Evolutionary conservation across 2,797 vertebrate species (phyloP).

Genomic region (Tachyglossus aculeatus): DNA sequence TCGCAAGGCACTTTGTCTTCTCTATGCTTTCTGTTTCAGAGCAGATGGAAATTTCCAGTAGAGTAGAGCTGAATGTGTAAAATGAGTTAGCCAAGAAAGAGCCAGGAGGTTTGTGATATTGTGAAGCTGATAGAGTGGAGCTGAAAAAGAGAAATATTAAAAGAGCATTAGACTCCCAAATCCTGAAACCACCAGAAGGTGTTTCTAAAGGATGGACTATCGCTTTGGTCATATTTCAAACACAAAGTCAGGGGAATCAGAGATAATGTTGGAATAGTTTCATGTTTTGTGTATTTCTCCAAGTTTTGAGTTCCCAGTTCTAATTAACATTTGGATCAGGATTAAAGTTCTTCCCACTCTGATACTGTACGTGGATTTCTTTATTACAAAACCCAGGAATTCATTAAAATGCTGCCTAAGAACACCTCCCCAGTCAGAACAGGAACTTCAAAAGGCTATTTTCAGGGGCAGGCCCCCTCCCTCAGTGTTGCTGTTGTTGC

Average conservation of each 20-base stretch:
- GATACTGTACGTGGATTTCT: not conserved
- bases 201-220: too few species aligned
- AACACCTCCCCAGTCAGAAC: conserved; percentile 37
- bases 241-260: not conserved
- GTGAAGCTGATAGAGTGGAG: conserved; percentile 45
- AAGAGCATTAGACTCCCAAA: not conserved
- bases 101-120: conserved; percentile 24
- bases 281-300: not conserved
- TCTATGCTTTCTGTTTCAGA: conserved; percentile 32
- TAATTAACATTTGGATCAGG: not conserved
- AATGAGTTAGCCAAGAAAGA: conserved; percentile 29
- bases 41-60: conserved; percentile 31
- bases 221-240: not conserved
- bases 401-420: conserved; percentile 29
- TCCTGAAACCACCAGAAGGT: not conserved
- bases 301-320: not conserved
- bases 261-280: not conserved
- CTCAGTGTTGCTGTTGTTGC: too few species aligned
- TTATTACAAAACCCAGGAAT: conserved; percentile 33
- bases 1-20: conserved; percentile 45
- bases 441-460: conserved; percentile 32
- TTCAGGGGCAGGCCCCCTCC: conserved; percentile 34
- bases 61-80: conserved; percentile 42
- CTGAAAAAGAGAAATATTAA: conserved; percentile 25
- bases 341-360: not conserved